Evolutionary conservation across 2,797 vertebrate genomes (phyloP).

Genomic region (Karalla daura): DNA sequence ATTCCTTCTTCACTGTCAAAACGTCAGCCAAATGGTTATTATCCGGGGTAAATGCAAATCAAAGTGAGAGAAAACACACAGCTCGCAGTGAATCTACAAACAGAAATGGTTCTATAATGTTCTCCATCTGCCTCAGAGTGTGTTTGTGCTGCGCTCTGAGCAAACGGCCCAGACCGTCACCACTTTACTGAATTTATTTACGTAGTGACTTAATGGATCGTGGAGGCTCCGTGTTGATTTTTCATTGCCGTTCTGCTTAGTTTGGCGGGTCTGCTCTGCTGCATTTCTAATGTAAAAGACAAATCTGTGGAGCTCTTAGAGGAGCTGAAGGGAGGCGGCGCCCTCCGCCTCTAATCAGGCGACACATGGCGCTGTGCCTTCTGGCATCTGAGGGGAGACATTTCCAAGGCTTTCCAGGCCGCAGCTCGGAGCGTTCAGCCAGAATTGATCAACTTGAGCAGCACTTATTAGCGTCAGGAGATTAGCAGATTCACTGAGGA

Average conservation of each 20-base stretch:
- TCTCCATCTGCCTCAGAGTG: constrained; percentile 18
- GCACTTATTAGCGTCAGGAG: no score
- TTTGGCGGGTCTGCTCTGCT: constrained; percentile 13
- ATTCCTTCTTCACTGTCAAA: not conserved
- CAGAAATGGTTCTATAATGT: constrained; percentile 17
- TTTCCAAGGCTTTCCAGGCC: no score
- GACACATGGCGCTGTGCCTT: not conserved
- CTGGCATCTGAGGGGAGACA: no score
- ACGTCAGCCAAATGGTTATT: constrained; percentile 9
- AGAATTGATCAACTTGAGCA: no score
- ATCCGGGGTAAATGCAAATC: constrained; percentile 17
- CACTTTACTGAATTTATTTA: constrained; percentile 40
- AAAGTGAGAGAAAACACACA: not conserved
- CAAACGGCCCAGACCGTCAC: constrained; percentile 21
- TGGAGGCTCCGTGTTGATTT: constrained; percentile 34
- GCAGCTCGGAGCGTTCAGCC: no score
- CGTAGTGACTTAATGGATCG: constrained; percentile 41
- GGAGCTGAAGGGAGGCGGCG: not conserved
- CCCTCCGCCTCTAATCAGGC: not conserved
- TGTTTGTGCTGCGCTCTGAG: constrained; percentile 19
- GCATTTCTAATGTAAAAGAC: constrained; percentile 38
- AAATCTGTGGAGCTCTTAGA: constrained; percentile 32
- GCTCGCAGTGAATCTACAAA: constrained; percentile 18
- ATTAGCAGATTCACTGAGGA: no score
- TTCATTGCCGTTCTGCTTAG: constrained; percentile 22